These are phyloP conservation scores for Erethizon dorsatum DNA, from an alignment of 2,797 vertebrate species.

Conservation along the genomic window DNA sequence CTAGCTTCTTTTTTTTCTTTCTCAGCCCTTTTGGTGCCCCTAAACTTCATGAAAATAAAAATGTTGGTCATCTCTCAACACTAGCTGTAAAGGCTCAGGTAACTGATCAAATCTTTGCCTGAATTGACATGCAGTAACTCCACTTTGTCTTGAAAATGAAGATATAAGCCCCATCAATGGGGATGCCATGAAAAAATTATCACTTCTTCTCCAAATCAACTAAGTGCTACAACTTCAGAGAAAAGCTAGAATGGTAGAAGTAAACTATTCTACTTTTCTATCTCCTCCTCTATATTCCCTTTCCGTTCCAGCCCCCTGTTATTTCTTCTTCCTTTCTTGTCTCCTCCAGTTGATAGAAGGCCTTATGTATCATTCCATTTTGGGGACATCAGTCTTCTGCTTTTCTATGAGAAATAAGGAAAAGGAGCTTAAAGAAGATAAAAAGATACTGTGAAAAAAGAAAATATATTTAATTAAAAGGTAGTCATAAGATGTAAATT, in stretches of 20 bases:
- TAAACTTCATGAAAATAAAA: neutral
- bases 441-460: neutral
- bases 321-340: neutral
- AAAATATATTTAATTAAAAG: neutral
- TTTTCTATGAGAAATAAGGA: neutral
- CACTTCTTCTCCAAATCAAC: neutral
- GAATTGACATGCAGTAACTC: neutral
- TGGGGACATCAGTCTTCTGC: neutral
- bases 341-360: no score
- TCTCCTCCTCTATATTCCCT: neutral
- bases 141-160: neutral
- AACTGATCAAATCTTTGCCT: neutral
- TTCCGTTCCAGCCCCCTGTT: neutral
- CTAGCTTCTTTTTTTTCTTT: neutral
- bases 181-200: neutral
- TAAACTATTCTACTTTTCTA: neutral
- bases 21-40: neutral
- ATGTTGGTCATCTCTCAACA: neutral
- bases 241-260: neutral
- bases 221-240: neutral
- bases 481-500: neutral
- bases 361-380: neutral
- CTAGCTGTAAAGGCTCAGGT: neutral
- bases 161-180: neutral
- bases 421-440: neutral